A percentile compares a stretch with the other conserved stretches of the same genome.
These are phyloP conservation scores for Sphaerodactylus townsendi DNA, from an alignment of 2,113 vertebrate species.

Conservation along the genomic window DNA sequence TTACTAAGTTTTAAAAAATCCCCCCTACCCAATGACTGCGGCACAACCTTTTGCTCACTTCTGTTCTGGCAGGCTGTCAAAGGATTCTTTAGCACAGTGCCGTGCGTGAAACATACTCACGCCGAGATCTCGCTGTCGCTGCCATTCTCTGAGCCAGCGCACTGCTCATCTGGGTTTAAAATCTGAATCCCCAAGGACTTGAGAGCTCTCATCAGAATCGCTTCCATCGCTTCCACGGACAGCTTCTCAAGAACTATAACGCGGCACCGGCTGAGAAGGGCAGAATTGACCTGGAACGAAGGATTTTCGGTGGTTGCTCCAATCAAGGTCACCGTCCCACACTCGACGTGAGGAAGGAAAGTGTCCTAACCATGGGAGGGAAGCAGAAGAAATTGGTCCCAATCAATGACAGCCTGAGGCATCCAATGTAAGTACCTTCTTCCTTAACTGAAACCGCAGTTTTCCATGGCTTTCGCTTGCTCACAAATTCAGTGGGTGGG, in stretches of 20 bases:
- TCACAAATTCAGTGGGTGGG: neutral
- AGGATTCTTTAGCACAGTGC: slow-evolving; percentile 71
- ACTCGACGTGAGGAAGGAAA: slow-evolving; percentile 93
- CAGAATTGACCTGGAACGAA: slow-evolving; percentile 95
- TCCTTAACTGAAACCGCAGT: neutral
- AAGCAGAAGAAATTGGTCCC: slow-evolving; percentile 73
- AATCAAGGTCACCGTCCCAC: slow-evolving; percentile 93
- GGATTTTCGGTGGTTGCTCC: slow-evolving; percentile 98
- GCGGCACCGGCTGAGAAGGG: slow-evolving; percentile 92
- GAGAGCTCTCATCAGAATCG: slow-evolving; percentile 85
- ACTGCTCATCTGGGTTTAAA: slow-evolving; percentile 65
- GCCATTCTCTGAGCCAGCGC: slow-evolving; percentile 66
- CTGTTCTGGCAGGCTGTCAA: slow-evolving; percentile 68
- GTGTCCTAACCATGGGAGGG: slow-evolving; percentile 85
- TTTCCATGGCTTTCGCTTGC: slow-evolving; percentile 1
- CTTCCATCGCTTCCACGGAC: slow-evolving; percentile 87
- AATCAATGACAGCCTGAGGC: slow-evolving; percentile 57
- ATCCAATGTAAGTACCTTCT: slow-evolving; percentile 64
- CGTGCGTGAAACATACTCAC: slow-evolving; percentile 82
- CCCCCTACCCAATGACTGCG: slow-evolving; percentile 50
- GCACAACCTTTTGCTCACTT: neutral
- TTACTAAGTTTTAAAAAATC: slow-evolving; percentile 36
- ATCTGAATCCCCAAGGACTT: slow-evolving; percentile 84
- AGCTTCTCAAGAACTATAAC: slow-evolving; percentile 94
- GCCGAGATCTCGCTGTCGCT: slow-evolving; percentile 70